Conservation (phyloP, 2,113 vertebrate species). For the Capra hircus region DNA sequence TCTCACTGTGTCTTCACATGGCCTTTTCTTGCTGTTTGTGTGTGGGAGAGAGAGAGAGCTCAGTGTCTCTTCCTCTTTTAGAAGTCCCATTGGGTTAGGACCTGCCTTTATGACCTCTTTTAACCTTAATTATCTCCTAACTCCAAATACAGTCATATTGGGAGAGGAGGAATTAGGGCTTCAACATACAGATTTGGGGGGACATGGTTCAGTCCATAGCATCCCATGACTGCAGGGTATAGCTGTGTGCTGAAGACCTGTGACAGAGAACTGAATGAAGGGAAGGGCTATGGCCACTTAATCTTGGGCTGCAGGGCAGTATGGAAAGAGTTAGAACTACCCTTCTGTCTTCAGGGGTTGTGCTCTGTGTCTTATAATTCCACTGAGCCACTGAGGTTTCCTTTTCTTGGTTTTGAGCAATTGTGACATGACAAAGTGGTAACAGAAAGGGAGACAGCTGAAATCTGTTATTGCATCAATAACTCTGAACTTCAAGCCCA, state of each 20-base stretch:
- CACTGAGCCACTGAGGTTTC: background rate
- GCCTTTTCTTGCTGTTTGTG: background rate
- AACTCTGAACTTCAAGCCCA: background rate
- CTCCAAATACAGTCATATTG: background rate
- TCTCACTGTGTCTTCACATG: background rate
- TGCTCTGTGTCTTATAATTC: background rate
- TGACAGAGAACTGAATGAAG: background rate
- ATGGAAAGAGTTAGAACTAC: background rate
- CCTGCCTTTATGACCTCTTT: background rate
- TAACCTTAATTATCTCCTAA: background rate
- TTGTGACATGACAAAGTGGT: background rate
- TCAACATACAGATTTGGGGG: background rate
- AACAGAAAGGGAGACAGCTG: conserved; percentile 2
- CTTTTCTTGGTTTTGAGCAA: conserved; percentile 30
- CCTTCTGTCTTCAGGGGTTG: background rate
- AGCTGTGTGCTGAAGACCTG: background rate
- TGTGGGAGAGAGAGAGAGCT: background rate
- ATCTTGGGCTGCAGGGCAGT: background rate
- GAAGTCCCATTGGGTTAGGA: background rate
- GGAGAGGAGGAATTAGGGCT: background rate
- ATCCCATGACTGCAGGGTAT: background rate
- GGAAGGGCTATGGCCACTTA: background rate
- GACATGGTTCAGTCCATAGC: background rate
- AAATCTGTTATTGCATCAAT: conserved; percentile 4
- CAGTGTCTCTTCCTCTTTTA: background rate